Percentiles rank a stretch among this genome's conserved stretches.
phyloP scores from a whole-genome alignment of 2,113 vertebrate genomes.

The Haplochromis burtoni region DNA sequence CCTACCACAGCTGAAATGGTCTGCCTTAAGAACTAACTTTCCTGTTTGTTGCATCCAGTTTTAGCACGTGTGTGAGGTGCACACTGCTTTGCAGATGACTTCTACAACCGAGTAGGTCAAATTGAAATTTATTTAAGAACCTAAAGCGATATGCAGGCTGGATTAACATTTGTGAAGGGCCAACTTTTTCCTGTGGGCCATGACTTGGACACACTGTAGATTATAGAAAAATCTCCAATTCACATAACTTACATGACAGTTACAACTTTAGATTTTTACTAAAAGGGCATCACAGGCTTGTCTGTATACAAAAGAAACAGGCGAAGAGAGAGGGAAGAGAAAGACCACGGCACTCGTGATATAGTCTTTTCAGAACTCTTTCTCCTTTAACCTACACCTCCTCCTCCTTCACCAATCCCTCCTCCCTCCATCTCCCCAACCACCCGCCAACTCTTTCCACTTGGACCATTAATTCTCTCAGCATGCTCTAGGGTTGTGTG shows the following conservation, averaged over 20 bases:
- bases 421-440: background rate
- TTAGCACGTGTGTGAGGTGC: background rate
- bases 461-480: conserved; percentile 58
- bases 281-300: background rate
- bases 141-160: background rate
- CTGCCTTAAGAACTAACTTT: background rate
- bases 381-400: background rate
- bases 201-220: background rate
- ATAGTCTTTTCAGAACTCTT: background rate
- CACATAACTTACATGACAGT: background rate
- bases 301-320: background rate
- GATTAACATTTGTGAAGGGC: background rate
- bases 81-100: background rate
- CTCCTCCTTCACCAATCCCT: background rate
- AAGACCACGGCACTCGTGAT: background rate
- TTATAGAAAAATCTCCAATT: background rate
- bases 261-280: background rate
- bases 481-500: conserved; percentile 42
- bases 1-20: background rate
- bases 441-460: conserved; percentile 22
- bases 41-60: background rate
- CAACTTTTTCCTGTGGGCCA: background rate
- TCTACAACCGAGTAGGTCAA: background rate
- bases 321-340: background rate
- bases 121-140: background rate